Evolutionary conservation across 2,797 vertebrate species (phyloP).

Genomic region (Eleutherodactylus coqui): DNA sequence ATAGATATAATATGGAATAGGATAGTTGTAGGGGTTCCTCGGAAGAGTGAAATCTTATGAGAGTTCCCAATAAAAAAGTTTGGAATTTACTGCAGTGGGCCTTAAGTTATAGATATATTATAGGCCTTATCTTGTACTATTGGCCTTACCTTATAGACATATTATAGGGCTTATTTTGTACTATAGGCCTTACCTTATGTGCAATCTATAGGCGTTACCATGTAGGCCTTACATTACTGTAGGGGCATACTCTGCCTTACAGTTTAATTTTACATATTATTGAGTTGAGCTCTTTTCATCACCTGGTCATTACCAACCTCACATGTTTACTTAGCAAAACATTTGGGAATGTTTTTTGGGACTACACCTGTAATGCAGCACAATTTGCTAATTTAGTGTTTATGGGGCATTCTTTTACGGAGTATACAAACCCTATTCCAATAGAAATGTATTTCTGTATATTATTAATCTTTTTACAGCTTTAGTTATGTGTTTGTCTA

Average conservation of each 20-base stretch:
- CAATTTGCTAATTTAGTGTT: neutral
- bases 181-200: slow-evolving; percentile 5
- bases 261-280: neutral
- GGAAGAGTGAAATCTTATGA: neutral
- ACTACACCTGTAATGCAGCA: neutral
- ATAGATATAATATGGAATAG: neutral
- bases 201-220: slow-evolving; percentile 13
- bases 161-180: neutral
- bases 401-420: neutral
- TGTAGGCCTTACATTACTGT: slow-evolving; percentile 8
- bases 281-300: neutral
- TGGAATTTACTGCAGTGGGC: neutral
- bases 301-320: neutral
- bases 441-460: neutral
- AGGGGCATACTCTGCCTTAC: neutral
- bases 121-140: neutral
- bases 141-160: neutral
- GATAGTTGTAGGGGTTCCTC: neutral
- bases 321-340: neutral
- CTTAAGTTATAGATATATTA: neutral
- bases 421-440: neutral
- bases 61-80: neutral
- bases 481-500: neutral
- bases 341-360: neutral
- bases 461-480: neutral